Evolutionary conservation across 2,888 invertebrate genomes (phyloP), one percentile per base, ranked within the genome.

Genomic region (Entomobrya multifasciata): DNA sequence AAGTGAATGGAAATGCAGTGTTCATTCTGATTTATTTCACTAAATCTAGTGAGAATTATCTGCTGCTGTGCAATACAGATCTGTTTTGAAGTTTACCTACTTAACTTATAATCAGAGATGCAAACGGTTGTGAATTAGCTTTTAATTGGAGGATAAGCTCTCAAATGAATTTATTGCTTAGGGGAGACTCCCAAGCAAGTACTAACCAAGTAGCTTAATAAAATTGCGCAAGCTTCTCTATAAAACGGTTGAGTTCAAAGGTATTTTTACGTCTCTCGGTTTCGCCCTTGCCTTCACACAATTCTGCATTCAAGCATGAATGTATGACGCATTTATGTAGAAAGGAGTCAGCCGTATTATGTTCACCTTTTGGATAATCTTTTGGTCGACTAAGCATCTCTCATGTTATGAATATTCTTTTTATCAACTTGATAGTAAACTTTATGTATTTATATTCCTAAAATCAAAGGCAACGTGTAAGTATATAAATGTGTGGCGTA

Each of bases 61-160:
- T 36, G 36, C 13, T 49, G 13, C 13, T 49, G 49, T 49, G 3
- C 2, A 3, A 49, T 15, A n/a, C 49, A 44, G 44, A 6, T 44
- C 11, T 11, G n/a, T n/a, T 36, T 36, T 8, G 8, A 4, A 36
- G 36, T 36, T 25, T 70, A 13, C 20, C 67, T 47, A 70, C 47
- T 11, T 67, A 41, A 36, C 25, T 70, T 47, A 11, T 41, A 55
- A n/a, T 36, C 60, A 60, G 5, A 57, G 20, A 41, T 47, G 57
- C 82, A 87, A 81, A 52, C 77, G 76, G 55, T 65, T 55, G 20
- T 41, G 76, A 80, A 82, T 80, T 81, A 82, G 76, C 44, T 87
- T 81, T 87, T 87, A 87, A 87, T 82, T 87, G 87, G 81, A 22
- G 25, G 77, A 74, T 76, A 74, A 82, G 72, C 62, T 72, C 49